phyloP scores from a whole-genome alignment of 2,113 vertebrate species.

The Pomatorhinus ruficollis region DNA sequence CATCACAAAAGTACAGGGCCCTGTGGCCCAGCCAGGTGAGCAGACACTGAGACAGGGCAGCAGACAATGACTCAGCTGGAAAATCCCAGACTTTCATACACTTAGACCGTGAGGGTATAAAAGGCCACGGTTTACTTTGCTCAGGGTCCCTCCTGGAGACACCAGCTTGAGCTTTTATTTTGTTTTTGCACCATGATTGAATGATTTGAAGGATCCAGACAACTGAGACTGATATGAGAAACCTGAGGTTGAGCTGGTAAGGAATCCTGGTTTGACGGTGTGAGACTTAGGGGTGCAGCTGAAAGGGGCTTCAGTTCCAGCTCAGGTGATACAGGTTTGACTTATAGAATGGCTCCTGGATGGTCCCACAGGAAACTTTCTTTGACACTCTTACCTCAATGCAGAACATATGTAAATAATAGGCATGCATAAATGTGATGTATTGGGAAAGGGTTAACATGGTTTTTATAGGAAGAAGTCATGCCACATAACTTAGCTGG shows the following conservation, averaged over 20 bases:
- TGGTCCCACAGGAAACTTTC: not conserved
- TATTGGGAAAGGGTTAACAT: not conserved
- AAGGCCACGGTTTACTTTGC: not conserved
- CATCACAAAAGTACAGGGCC: not conserved
- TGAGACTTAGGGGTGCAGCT: not conserved
- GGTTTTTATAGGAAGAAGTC: not conserved
- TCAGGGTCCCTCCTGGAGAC: not conserved
- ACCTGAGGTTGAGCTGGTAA: not conserved
- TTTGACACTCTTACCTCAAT: not conserved
- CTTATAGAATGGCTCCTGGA: not conserved
- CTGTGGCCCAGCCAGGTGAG: too few species aligned
- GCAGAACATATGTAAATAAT: not conserved
- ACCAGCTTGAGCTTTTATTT: not conserved
- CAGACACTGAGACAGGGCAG: not conserved
- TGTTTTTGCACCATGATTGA: not conserved
- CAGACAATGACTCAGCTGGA: not conserved
- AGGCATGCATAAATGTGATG: not conserved
- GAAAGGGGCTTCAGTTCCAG: not conserved
- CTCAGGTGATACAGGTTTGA: not conserved
- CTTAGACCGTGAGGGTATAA: not conserved
- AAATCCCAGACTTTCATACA: too few species aligned
- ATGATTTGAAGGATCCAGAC: not conserved
- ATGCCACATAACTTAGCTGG: not conserved
- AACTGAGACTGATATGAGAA: not conserved
- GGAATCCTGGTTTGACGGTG: not conserved